These are phyloP conservation scores for Sebastes steindachneri DNA, from an alignment of 2,797 vertebrate species.

Conservation along the genomic window DNA sequence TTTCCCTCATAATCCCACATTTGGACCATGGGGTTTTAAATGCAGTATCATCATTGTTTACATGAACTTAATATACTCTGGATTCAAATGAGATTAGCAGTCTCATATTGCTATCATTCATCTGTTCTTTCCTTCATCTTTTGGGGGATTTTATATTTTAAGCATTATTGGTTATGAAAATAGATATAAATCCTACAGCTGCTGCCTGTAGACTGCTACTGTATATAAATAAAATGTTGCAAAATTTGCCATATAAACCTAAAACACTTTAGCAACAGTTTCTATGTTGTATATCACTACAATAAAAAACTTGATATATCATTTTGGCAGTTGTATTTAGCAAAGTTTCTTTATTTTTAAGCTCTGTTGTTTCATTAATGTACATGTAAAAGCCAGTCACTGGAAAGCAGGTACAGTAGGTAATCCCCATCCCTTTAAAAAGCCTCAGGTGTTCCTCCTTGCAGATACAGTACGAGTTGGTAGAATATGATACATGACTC, in stretches of 20 bases:
- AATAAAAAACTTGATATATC: neutral
- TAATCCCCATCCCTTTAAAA: neutral
- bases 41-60: neutral
- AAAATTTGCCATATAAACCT: neutral
- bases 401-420: neutral
- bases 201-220: neutral
- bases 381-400: neutral
- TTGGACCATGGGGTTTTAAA: neutral
- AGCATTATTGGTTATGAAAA: neutral
- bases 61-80: neutral
- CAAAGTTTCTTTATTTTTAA: neutral
- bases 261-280: neutral
- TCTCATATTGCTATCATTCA: neutral
- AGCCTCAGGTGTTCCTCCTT: conserved; percentile 52
- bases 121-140: neutral
- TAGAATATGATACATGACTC: conserved; percentile 56
- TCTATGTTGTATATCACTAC: neutral
- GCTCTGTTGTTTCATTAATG: neutral
- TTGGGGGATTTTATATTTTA: neutral
- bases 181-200: neutral
- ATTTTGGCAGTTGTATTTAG: neutral
- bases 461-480: conserved; percentile 25
- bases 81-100: neutral
- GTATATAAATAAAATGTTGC: neutral
- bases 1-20: neutral